These are phyloP conservation scores for Pristionchus pacificus DNA, from an alignment of 1,140 invertebrate genomes.

Conservation along the genomic window DNA sequence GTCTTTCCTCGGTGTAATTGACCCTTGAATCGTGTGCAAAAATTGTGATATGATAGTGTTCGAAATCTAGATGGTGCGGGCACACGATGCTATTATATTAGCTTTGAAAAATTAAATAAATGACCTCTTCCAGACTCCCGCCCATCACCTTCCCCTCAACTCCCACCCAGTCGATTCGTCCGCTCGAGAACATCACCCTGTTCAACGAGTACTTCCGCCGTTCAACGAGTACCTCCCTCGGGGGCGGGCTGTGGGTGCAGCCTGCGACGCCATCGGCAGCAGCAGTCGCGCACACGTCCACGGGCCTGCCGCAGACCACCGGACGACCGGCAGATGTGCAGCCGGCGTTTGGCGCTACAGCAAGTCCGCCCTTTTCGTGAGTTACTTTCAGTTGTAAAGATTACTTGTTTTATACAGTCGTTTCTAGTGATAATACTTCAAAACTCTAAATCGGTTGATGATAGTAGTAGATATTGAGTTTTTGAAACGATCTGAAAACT, in stretches of 20 bases:
- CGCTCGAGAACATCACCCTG: conserved; percentile 7
- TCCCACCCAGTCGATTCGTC: conserved; percentile 8
- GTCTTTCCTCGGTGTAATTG: neutral
- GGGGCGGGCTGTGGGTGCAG: conserved; percentile 3
- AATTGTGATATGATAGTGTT: neutral
- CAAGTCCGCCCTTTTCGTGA: conserved; percentile 18
- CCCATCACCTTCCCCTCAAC: neutral
- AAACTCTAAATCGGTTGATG: too few species aligned
- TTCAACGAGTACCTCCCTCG: conserved; percentile 3
- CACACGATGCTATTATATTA: too few species aligned
- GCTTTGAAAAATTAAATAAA: too few species aligned
- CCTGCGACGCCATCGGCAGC: conserved; percentile 1
- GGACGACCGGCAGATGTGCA: neutral
- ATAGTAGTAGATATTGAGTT: too few species aligned
- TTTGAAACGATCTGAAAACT: conserved; percentile 11
- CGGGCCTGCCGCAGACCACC: neutral
- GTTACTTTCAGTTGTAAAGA: conserved; percentile 21
- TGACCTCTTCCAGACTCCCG: neutral
- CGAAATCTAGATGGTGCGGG: too few species aligned
- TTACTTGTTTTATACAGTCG: too few species aligned
- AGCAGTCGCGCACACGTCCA: neutral
- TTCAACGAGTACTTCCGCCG: conserved; percentile 16
- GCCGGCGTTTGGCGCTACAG: neutral
- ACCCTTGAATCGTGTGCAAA: neutral
- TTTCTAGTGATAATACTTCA: too few species aligned